phyloP scores from a whole-genome alignment of 2,113 vertebrate genomes.

The Glaucomys volans region DNA sequence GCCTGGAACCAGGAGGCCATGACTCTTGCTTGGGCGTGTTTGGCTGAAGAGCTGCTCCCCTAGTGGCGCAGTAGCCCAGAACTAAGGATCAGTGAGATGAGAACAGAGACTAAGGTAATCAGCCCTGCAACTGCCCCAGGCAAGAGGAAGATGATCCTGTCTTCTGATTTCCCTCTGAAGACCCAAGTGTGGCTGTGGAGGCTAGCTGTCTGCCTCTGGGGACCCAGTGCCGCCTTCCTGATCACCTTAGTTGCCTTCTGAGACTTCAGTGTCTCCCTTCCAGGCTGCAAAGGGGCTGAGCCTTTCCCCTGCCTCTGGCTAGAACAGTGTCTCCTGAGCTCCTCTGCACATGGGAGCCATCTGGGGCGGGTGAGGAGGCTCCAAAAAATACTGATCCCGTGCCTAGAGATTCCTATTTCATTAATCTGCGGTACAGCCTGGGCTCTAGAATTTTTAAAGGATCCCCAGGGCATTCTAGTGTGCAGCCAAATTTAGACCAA shows the following conservation, averaged over 20 bases:
- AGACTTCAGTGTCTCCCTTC: not conserved
- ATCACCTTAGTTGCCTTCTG: rapidly evolving
- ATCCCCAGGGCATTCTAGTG: not conserved
- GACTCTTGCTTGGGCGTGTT: not conserved
- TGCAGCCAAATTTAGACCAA: not conserved
- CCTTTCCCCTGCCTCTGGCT: too few relatives aligned
- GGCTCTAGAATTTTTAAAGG: not conserved
- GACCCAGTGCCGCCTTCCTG: rapidly evolving
- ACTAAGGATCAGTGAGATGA: not conserved
- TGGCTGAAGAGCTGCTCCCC: not conserved
- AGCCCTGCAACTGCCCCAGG: not conserved
- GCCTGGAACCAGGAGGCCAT: not conserved
- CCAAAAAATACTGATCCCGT: not conserved
- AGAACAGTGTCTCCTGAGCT: not conserved
- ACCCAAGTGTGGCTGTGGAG: not conserved
- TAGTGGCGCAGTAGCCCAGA: not conserved
- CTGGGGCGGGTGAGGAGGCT: too few relatives aligned
- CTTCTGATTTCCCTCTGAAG: not conserved
- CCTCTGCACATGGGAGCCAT: rapidly evolving
- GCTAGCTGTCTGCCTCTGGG: not conserved
- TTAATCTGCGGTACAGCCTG: not conserved
- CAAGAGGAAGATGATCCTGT: not conserved
- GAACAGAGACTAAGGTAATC: too few relatives aligned
- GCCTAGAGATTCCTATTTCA: not conserved
- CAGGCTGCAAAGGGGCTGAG: not conserved